Base-by-base conservation (phyloP, 2,113 vertebrate species). In the Cyprinodon tularosa region DNA sequence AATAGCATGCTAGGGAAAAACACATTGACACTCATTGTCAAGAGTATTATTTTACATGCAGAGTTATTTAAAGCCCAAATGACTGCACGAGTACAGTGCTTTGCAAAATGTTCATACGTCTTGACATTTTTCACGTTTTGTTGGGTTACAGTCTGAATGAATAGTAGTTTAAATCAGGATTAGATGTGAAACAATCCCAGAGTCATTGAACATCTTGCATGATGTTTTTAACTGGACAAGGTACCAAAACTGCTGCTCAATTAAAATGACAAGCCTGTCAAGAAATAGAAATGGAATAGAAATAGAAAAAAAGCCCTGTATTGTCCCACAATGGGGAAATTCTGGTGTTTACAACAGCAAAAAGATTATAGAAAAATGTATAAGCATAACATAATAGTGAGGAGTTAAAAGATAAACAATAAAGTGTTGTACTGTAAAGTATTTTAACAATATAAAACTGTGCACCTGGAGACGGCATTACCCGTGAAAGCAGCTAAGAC, bases 1-100 rank as follows among this genome's bases (percentile, higher is more conserved):
- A 76, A 84, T 90, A 86, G 62, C 53, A 72, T 45, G 11, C 15
- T 4, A 3, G 66, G 62, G 37, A 68, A 70, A 74, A 76, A 62
- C 36, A 44, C 22, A 84, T 60, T 12, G 69, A 80, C 59, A 61
- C 29, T 12, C 38, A 73, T 38, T 42, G 69, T 64, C 39, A 61
- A 37, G 66, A 37, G 73, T 61, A 66, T 85, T 57, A 66, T 38
- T 69, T 80, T 86, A 77, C 77, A 45, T 39, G 40, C 63, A 22
- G 75, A 66, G 37, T 74, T 61, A 70, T 40, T 61, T 62, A 15
- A 12, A 3, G 12, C 39, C n/a, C n/a, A n/a, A n/a, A n/a, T n/a
- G n/a, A 45, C 22, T 6, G 62, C 64, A 45, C 10, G 66, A 15
- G 29, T 9, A 17, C 17, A 57, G 50, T 10, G 50, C 50, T 8